Base-by-base conservation (phyloP, 1,140 invertebrate species). In the Drosophila biarmipes region DNA sequence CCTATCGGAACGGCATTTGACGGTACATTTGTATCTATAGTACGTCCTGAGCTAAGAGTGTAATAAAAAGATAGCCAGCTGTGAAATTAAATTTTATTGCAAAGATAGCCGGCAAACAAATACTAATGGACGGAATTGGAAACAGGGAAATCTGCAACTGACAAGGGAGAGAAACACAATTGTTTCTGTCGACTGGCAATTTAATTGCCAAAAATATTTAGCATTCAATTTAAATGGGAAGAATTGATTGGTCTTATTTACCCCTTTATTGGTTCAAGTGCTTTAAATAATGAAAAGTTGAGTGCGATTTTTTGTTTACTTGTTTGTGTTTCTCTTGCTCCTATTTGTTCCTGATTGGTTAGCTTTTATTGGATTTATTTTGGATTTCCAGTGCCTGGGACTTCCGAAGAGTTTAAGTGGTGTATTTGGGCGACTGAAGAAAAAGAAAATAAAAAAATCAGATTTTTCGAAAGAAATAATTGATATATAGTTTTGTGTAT, bases 41-140 rank as follows among this genome's bases (percentile, higher is more conserved):
- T 31, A 27, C 10, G 21, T 78, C 19, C 45, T 68, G 15, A 55
- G 35, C 31, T 40, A 35, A 49, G 51, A 2, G 59, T 67, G 71
- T 85, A 77, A 68, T 85, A 73, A 80, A 85, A 73, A 35, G 66
- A 85, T 73, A 85, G 66, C 58, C 66, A 64, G 76, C 49, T 68
- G 72, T 84, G 77, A 76, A 87, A 87, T 86, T 74, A 78, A 78
- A 87, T 86, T 87, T 81, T 67, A 85, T 87, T 69, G 19, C 24
- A 29, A 46, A 68, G 42, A 64, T 45, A 64, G 42, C 21, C 21
- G 21, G 31, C 24, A 59, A 68, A 54, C 38, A 56, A 48, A 71
- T 56, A 56, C 45, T 71, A 71, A 69, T 71, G 42, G 51, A 10
- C 17, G n/a, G 0, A 45, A 56, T 37, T 31, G 49, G 19, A 48